Base-by-base conservation (phyloP, 2,113 vertebrate species). In the Xenopus borealis region DNA sequence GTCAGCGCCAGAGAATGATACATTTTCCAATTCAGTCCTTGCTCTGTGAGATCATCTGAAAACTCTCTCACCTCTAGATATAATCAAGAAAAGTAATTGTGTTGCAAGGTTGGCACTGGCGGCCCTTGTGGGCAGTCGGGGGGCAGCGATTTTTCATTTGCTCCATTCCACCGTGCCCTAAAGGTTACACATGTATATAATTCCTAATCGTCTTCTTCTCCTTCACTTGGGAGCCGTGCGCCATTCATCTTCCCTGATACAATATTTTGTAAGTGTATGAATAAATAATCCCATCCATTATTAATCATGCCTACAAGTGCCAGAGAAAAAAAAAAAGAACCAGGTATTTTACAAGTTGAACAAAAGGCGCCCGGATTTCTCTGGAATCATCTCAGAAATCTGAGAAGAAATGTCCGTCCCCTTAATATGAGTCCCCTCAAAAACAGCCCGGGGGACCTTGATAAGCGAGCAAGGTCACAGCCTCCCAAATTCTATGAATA, bases 211-310 rank as follows among this genome's bases (percentile, higher is more conserved):
- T 62, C 9, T 64, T 72, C 44, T 18, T 63, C n/a, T n/a, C 18
- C 10, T 30, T 18, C 33, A 12, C 6, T 9, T 13, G 44, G 40
- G 16, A 46, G 45, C 23, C 20, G 12, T 3, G 59, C 4, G 12
- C 23, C 2, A 53, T 63, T 64, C 20, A 40, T 63, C 62, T 64
- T 40, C 70, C 33, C 33, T 9, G 33, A 40, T 72, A 64, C 47
- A 72, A 64, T 72, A 64, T 44, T 63, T 40, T 40, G 20, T 27
- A 72, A 40, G 46, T 10, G 27, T 9, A 53, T 18, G 46, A 72
- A 64, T 63, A 65, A 72, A 50, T 65, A 7, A 65, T 72, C 12
- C 20, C 64, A 72, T 57, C 12, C 30, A 72, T 65, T 65, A 72
- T 72, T 55, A 55, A 72, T 44, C 12, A 40, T 16, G n/a, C 30